Evolutionary conservation across 2,113 vertebrate species (phyloP), one percentile per base, ranked within the genome.

Genomic region (Ellobius talpinus): DNA sequence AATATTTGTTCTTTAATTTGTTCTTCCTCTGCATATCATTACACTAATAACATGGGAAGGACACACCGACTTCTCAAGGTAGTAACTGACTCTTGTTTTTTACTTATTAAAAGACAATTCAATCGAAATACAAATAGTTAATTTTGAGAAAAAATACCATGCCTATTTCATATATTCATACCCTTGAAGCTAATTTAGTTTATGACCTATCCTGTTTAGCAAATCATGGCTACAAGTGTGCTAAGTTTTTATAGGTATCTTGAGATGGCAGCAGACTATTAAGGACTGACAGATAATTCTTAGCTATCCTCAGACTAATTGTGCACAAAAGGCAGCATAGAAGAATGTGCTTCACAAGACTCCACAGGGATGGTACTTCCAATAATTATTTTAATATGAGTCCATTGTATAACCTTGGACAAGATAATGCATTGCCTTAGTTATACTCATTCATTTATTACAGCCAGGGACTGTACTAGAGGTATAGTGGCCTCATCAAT

Each of bases 1-100:
- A 93, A 39, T 82, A 33, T 95, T 79, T 90, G 52, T 90, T 96
- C 36, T 87, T 90, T 86, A 88, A 81, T 88, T 82, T 97, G 52
- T 94, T 96, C 92, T 90, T 95, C 91, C 76, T 9, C 70, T 21
- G 76, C 93, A 90, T 95, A 97, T 92, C 93, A 88, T 88, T 95
- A 7, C 5, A 12, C 78, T 90, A 76, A 94, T 94, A 94, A 92
- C 50, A 23, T 76, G 76, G 61, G 26, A 93, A 95, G 52, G 90
- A 86, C 21, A 79, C 90, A 86, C 5, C 87, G 90, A 95, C 96
- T 89, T 91, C 81, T 95, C 88, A 95, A 89, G 77, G 92, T 90
- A 90, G 76, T 87, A 95, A 78, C 65, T 14, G 50, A 85, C 36
- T 85, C 87, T 52, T 87, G 36, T 39, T 93, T 95, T 66, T 50